phyloP scores from a whole-genome alignment of 2,888 invertebrate species.

The Pasiphila rectangulata region DNA sequence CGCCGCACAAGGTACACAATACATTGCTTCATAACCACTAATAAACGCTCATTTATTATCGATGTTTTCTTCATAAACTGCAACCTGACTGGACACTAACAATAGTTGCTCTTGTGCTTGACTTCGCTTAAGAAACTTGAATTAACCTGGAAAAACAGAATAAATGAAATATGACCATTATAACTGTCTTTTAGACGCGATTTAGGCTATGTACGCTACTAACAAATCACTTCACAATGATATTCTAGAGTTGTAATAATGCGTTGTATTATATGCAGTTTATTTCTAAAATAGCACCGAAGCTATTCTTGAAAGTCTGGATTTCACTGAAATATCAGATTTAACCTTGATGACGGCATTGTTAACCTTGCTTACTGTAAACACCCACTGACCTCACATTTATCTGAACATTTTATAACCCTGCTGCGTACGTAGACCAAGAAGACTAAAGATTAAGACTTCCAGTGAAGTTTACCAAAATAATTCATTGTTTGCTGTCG shows the following conservation, averaged over 20 bases:
- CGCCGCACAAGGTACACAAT: slow-evolving; percentile 75
- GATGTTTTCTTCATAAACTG: slow-evolving; percentile 55
- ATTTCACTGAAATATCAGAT: slow-evolving; percentile 61
- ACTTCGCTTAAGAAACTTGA: too few species aligned
- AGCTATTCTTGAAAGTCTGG: slow-evolving; percentile 57
- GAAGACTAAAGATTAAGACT: too few species aligned
- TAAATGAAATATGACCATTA: slow-evolving; percentile 17
- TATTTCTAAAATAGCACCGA: slow-evolving; percentile 39
- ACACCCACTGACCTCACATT: slow-evolving; percentile 54
- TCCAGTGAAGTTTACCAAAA: background rate
- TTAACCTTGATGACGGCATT: slow-evolving; percentile 74
- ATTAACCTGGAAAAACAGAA: slow-evolving; percentile 52
- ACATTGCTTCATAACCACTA: slow-evolving; percentile 69
- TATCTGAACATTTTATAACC: slow-evolving; percentile 49
- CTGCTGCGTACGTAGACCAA: too few species aligned
- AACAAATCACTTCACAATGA: slow-evolving; percentile 1
- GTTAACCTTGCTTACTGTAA: slow-evolving; percentile 69
- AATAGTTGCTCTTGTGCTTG: too few species aligned
- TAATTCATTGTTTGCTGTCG: background rate
- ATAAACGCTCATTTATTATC: slow-evolving; percentile 66
- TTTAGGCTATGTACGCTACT: too few species aligned
- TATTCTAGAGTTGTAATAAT: slow-evolving; percentile 4
- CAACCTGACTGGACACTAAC: slow-evolving; percentile 68
- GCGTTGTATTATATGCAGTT: slow-evolving; percentile 22
- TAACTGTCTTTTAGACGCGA: too few species aligned